A percentile compares a stretch with the other conserved stretches of the same genome.
Evolutionary conservation across 2,888 invertebrate species (phyloP).

Genomic region (Melikaiella ostensackeni): DNA sequence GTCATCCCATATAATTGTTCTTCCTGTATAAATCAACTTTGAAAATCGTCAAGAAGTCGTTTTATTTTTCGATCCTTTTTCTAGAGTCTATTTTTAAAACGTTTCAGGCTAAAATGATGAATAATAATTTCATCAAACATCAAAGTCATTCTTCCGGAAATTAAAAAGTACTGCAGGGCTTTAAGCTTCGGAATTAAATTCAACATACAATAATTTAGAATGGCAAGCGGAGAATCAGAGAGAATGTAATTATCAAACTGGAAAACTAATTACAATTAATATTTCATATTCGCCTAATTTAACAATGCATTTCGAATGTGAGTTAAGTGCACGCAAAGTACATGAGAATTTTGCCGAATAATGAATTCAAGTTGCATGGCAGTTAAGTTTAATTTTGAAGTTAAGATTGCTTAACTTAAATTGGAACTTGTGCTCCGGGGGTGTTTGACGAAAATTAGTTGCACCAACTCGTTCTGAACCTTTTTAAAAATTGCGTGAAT

Average conservation of each 20-base stretch:
- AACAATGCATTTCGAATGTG: conserved; percentile 13
- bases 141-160: too few species aligned
- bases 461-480: background rate
- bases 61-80: too few species aligned
- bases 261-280: background rate
- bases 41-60: background rate
- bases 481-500: conserved; percentile 7
- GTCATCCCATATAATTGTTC: too few species aligned
- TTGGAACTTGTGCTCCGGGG: conserved; percentile 7
- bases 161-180: too few species aligned
- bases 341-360: background rate
- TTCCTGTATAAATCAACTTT: background rate
- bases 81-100: too few species aligned
- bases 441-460: conserved; percentile 19
- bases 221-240: background rate
- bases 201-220: too few species aligned
- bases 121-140: too few species aligned
- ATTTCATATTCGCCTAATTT: background rate
- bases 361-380: conserved; percentile 21
- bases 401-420: conserved; percentile 32
- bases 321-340: background rate
- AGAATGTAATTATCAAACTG: background rate
- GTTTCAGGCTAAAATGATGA: too few species aligned
- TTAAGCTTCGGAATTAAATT: too few species aligned
- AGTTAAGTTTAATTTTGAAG: conserved; percentile 33